Evolutionary conservation across 2,797 vertebrate genomes (phyloP).

Genomic region (Esox masquinongy): DNA sequence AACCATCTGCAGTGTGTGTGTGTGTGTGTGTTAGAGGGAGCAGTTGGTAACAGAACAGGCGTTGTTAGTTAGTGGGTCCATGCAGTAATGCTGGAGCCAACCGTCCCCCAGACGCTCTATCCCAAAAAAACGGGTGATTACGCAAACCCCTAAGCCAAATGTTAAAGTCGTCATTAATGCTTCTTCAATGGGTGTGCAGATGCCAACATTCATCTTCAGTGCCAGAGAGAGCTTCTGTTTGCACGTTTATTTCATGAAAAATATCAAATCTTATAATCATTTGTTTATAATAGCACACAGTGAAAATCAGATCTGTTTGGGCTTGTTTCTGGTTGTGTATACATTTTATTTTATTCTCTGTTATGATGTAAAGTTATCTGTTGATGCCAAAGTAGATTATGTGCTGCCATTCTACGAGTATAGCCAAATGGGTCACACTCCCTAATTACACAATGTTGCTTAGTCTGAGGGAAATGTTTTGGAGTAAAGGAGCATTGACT

Average conservation of each 20-base stretch:
- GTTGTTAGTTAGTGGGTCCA: background rate
- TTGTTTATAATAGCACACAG: background rate
- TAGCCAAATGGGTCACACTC: background rate
- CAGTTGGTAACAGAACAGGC: constrained; percentile 17
- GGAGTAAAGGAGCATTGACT: background rate
- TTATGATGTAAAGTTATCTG: background rate
- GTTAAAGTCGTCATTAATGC: constrained; percentile 11
- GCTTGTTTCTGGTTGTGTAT: background rate
- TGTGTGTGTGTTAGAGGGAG: constrained; percentile 2
- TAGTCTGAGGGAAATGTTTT: background rate
- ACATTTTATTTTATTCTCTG: background rate
- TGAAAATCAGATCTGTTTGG: background rate
- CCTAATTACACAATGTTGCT: background rate
- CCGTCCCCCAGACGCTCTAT: constrained; percentile 17
- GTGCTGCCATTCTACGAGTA: background rate
- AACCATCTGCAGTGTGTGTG: constrained; percentile 17
- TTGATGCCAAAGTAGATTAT: background rate
- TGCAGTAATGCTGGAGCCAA: background rate
- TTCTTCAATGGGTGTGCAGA: constrained; percentile 5
- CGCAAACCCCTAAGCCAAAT: constrained; percentile 11
- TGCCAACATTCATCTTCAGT: background rate
- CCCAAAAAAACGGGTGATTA: constrained; percentile 20
- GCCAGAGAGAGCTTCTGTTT: constrained; percentile 2
- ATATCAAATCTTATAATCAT: background rate
- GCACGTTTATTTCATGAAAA: background rate